Conservation (phyloP, 2,888 invertebrate species). For the Agelastica alni region DNA sequence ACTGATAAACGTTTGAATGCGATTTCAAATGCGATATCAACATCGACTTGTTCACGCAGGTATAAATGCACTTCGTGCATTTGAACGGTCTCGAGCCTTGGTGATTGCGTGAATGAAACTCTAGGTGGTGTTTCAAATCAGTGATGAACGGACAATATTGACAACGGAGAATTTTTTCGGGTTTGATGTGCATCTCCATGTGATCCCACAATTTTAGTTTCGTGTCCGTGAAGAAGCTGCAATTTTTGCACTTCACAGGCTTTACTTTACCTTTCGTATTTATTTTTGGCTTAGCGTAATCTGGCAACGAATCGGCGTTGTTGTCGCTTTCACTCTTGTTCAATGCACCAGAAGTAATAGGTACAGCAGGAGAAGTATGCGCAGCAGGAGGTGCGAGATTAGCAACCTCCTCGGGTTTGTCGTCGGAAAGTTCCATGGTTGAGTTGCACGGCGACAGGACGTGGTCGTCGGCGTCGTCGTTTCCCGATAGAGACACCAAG, state of each 20-base stretch:
- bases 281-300: no score
- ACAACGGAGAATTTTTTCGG: slow-evolving; percentile 89
- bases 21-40: slow-evolving; percentile 97
- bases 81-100: slow-evolving; percentile 94
- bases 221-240: slow-evolving; percentile 80
- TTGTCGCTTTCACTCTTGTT: slow-evolving; percentile 62
- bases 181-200: slow-evolving; percentile 86
- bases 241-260: slow-evolving; percentile 91
- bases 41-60: slow-evolving; percentile 99
- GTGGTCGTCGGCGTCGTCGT: slow-evolving; percentile 37
- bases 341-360: slow-evolving; percentile 48
- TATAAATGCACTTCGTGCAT: slow-evolving; percentile 85
- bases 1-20: slow-evolving; percentile 90
- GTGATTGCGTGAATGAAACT: slow-evolving; percentile 96
- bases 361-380: no score
- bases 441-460: slow-evolving; percentile 54
- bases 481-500: slow-evolving; percentile 33
- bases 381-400: no score
- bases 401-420: slow-evolving; percentile 32
- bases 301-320: slow-evolving; percentile 57
- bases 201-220: slow-evolving; percentile 96
- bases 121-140: slow-evolving; percentile 97
- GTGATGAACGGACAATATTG: slow-evolving; percentile 96
- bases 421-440: slow-evolving; percentile 37
- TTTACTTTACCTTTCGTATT: slow-evolving; percentile 85